Evolutionary conservation across 2,113 vertebrate genomes (phyloP).

Genomic region (Platycercus adscitus): DNA sequence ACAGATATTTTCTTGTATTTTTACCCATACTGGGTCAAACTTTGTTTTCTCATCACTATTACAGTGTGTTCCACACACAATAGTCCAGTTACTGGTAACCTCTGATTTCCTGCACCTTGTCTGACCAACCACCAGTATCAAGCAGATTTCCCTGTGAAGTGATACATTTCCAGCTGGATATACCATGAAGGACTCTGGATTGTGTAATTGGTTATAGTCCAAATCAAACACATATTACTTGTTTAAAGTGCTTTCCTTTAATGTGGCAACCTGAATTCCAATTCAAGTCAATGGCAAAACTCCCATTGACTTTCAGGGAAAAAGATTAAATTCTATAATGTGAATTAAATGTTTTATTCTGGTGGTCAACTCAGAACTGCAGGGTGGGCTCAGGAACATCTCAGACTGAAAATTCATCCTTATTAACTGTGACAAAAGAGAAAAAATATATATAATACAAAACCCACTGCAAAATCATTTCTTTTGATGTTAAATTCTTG

Average conservation of each 20-base stretch:
- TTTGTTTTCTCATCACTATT: neutral
- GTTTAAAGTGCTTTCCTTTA: neutral
- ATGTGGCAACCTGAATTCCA: neutral
- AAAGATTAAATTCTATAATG: neutral
- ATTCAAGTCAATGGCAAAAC: neutral
- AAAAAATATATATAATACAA: neutral
- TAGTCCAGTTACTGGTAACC: neutral
- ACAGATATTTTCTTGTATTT: neutral
- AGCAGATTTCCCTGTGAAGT: neutral
- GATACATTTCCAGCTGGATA: neutral
- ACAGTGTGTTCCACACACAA: neutral
- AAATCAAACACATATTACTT: neutral
- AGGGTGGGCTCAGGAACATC: neutral
- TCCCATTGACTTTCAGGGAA: neutral
- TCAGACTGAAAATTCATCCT: neutral
- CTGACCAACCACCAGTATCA: neutral
- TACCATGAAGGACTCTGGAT: neutral
- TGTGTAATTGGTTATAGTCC: neutral
- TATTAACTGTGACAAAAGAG: neutral
- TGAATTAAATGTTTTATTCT: neutral
- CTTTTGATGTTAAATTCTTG: neutral
- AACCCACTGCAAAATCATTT: neutral
- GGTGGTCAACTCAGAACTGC: neutral
- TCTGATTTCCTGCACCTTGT: neutral
- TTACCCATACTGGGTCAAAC: neutral